phyloP scores from a whole-genome alignment of 2,113 vertebrate species.

The Pteropus alecto region DNA sequence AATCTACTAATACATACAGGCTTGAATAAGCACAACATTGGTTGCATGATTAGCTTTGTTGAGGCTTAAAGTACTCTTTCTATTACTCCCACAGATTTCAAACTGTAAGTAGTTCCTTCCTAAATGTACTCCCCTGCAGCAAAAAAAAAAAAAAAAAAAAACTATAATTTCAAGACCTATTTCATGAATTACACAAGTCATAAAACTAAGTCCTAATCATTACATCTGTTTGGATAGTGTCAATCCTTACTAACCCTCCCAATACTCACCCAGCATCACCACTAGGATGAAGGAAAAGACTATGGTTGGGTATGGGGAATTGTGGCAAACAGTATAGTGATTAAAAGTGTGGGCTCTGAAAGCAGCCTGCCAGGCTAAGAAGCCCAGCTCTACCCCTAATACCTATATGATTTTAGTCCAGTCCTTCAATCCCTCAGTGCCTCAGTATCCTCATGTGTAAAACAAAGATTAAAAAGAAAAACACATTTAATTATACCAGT shows the following conservation, averaged over 20 bases:
- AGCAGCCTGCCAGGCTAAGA: neutral
- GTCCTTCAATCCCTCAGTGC: neutral
- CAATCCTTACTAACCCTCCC: neutral
- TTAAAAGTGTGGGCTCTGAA: neutral
- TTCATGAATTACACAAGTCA: neutral
- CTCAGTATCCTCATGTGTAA: neutral
- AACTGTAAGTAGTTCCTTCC: neutral
- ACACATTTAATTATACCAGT: neutral
- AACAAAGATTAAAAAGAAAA: neutral
- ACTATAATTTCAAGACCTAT: neutral
- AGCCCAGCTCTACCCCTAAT: neutral
- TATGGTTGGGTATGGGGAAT: neutral
- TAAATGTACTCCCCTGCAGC: neutral
- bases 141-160: neutral
- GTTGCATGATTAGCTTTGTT: neutral
- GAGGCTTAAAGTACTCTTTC: neutral
- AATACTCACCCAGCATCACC: neutral
- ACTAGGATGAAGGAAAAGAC: neutral
- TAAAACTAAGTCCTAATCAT: neutral
- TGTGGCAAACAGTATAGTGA: too few species aligned
- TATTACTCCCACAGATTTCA: neutral
- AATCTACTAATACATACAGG: neutral
- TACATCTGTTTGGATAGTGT: neutral
- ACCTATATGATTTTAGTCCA: neutral
- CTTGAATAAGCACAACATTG: neutral